These are phyloP conservation scores for Drosophila rubida DNA, from an alignment of 2,888 invertebrate species.

Conservation along the genomic window DNA sequence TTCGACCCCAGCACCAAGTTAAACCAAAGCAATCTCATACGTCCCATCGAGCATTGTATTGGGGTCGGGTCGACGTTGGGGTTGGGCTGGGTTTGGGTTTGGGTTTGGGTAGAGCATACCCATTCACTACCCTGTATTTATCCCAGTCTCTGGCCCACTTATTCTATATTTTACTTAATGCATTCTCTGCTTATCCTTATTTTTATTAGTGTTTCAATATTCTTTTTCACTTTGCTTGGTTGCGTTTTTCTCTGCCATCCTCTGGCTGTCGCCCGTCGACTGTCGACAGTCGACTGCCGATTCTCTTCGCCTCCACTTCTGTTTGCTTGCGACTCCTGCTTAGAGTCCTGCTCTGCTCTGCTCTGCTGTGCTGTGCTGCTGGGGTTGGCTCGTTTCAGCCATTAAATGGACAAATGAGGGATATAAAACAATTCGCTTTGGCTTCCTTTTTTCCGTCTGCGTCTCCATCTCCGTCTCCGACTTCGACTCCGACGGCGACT, in stretches of 20 bases:
- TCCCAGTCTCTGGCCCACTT: conserved; percentile 54
- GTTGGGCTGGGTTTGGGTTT: not conserved
- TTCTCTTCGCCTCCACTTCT: conserved; percentile 37
- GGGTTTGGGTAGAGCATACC: not conserved
- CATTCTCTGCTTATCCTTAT: conserved; percentile 81
- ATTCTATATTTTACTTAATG: conserved; percentile 82
- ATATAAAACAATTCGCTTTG: conserved; percentile 84
- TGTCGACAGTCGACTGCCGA: conserved; percentile 12
- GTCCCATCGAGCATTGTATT: conserved; percentile 42
- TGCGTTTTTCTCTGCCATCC: conserved; percentile 74
- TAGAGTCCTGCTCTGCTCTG: conserved; percentile 25
- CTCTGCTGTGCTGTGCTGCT: not conserved
- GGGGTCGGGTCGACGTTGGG: not conserved
- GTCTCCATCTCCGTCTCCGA: conserved; percentile 24
- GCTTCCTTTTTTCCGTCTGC: conserved; percentile 77
- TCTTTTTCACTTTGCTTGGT: conserved; percentile 80
- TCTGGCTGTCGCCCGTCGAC: not conserved
- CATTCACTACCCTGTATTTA: conserved; percentile 6
- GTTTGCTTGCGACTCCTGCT: conserved; percentile 49
- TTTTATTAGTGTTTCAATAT: conserved; percentile 82
- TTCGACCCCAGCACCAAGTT: conserved; percentile 36
- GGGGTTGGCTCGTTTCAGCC: conserved; percentile 80
- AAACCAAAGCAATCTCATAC: conserved; percentile 52
- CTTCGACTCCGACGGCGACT: not conserved
- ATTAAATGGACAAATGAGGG: conserved; percentile 84